phyloP scores from a whole-genome alignment of 2,113 vertebrate genomes.

The Gnathonemus echidnorhynchus region DNA sequence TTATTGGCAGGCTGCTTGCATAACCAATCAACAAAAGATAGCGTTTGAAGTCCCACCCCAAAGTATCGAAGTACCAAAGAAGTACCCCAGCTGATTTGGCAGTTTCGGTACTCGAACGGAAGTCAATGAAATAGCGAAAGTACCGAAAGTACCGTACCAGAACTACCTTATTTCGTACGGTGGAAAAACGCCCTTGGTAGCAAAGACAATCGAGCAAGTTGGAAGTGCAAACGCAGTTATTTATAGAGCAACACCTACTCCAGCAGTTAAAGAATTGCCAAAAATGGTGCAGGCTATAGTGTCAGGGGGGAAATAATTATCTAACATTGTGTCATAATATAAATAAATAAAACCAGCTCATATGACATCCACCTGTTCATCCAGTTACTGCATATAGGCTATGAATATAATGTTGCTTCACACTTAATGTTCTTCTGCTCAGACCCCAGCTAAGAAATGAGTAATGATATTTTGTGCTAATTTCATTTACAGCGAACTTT shows the following conservation, averaged over 20 bases:
- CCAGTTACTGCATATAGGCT: not conserved
- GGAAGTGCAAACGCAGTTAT: not conserved
- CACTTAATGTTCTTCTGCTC: not conserved
- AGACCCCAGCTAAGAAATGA: not conserved
- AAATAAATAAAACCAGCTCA: not conserved
- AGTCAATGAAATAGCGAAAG: no score
- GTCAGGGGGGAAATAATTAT: not conserved
- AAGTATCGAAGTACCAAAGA: no score
- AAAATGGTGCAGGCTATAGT: not conserved
- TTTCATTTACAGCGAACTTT: not conserved
- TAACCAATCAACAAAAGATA: no score
- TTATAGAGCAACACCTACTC: not conserved
- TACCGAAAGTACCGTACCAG: no score
- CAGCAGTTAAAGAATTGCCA: not conserved
- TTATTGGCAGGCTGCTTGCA: no score
- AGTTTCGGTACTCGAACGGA: no score
- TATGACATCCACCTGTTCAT: not conserved
- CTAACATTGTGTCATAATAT: not conserved
- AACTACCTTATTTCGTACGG: no score
- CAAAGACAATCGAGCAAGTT: not conserved
- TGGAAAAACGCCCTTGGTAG: not conserved
- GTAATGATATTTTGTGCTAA: not conserved
- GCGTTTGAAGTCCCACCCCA: no score
- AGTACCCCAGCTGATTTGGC: no score
- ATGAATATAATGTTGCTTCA: not conserved